Percentiles rank a stretch among this genome's conserved stretches.
phyloP scores from a whole-genome alignment of 2,797 vertebrate genomes.

The Coranthus polyacanthus region DNA sequence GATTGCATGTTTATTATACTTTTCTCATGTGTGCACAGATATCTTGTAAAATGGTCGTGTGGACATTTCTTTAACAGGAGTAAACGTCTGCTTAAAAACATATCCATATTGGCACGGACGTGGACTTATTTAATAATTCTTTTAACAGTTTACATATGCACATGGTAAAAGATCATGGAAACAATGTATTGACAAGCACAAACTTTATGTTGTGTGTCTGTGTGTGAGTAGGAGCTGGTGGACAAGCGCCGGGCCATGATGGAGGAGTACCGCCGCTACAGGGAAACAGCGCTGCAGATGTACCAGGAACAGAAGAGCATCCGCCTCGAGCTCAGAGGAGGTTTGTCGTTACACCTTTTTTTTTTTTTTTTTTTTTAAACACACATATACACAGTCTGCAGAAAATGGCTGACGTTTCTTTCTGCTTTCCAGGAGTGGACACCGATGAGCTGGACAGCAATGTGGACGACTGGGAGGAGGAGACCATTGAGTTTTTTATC shows the following conservation, averaged over 20 bases:
- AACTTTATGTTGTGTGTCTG: not conserved
- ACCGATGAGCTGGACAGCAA: conserved; percentile 97
- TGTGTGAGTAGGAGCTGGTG: conserved; percentile 89
- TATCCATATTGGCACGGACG: no score
- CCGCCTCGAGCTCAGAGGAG: conserved; percentile 95
- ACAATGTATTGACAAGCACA: not conserved
- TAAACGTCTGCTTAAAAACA: no score
- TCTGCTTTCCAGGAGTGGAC: conserved; percentile 88
- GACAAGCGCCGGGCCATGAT: conserved; percentile 96
- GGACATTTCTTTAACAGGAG: no score
- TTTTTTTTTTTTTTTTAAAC: fast-evolving
- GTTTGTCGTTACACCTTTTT: conserved; percentile 65
- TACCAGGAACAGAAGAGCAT: conserved; percentile 91
- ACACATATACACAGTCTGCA: not conserved
- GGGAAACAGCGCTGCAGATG: conserved; percentile 86
- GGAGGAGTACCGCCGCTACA: conserved; percentile 95
- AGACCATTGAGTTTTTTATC: conserved; percentile 99
- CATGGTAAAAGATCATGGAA: not conserved
- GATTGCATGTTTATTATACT: no score
- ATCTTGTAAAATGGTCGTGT: no score
- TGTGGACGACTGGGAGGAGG: conserved; percentile 98
- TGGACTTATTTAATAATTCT: no score
- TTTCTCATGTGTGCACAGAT: no score
- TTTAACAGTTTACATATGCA: not conserved
- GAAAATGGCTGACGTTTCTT: not conserved